Conservation (phyloP, 2,888 invertebrate genomes). For the Alloscopus bannaensis region DNA sequence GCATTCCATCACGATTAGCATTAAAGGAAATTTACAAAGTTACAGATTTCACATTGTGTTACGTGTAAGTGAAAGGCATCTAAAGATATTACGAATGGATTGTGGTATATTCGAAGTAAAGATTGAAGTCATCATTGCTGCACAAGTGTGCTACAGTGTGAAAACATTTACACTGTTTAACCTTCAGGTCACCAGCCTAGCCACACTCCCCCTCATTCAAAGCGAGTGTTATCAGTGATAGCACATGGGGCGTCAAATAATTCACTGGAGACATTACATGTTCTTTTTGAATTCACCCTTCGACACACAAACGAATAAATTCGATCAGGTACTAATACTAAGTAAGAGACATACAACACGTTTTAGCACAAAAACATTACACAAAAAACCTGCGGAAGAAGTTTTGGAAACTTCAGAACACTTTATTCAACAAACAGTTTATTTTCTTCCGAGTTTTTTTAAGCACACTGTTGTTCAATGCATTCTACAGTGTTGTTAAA, state of each 20-base stretch:
- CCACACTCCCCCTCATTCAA: not conserved
- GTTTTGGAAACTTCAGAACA: too few relatives aligned
- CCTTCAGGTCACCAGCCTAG: conserved; percentile 11
- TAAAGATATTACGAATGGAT: too few relatives aligned
- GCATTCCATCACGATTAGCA: conserved; percentile 34
- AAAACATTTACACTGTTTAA: conserved; percentile 19
- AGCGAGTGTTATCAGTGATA: not conserved
- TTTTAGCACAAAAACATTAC: conserved; percentile 18
- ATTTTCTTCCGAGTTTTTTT: too few relatives aligned
- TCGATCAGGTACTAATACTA: conserved; percentile 9
- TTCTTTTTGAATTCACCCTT: not conserved
- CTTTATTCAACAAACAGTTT: too few relatives aligned
- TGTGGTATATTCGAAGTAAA: too few relatives aligned
- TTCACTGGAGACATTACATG: conserved; percentile 17
- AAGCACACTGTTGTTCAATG: too few relatives aligned
- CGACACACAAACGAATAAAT: conserved; percentile 14
- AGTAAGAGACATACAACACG: conserved; percentile 3
- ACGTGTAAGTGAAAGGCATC: conserved; percentile 7
- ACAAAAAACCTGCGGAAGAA: conserved; percentile 11
- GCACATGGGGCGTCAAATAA: conserved; percentile 6
- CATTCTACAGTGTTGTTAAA: too few relatives aligned
- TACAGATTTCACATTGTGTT: conserved; percentile 26
- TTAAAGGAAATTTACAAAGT: conserved; percentile 28
- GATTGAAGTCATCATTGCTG: too few relatives aligned
- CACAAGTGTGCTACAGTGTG: too few relatives aligned